Evolutionary conservation across 1,140 invertebrate genomes (phyloP).

Genomic region (Agrypnia vestita): DNA sequence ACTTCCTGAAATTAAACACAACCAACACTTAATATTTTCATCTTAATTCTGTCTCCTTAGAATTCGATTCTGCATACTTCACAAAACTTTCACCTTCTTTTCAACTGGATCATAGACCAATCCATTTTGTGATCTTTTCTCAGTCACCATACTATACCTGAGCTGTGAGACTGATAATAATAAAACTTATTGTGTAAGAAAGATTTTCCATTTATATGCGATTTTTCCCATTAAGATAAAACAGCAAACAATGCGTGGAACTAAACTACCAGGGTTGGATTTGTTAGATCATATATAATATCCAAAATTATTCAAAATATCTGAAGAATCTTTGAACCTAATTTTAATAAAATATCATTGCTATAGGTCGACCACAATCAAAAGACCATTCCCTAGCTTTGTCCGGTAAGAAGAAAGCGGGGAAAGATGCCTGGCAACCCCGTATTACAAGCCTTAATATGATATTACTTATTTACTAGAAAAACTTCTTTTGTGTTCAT

Average conservation of each 20-base stretch:
- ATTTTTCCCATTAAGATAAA: slow-evolving; percentile 11
- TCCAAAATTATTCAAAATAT: no score
- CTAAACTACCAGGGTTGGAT: not conserved
- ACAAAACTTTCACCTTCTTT: slow-evolving; percentile 41
- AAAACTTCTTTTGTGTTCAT: no score
- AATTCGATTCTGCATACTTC: no score
- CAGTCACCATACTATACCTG: slow-evolving; percentile 6
- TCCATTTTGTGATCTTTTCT: slow-evolving; percentile 13
- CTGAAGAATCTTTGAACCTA: not conserved
- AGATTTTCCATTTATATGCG: not conserved
- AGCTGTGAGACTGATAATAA: not conserved
- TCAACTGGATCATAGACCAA: slow-evolving; percentile 37
- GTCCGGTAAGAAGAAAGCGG: no score
- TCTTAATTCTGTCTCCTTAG: not conserved
- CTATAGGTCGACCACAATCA: no score
- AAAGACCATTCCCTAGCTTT: no score
- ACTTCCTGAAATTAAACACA: slow-evolving; percentile 45
- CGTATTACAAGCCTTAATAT: no score
- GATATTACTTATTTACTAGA: no score
- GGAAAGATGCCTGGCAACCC: no score
- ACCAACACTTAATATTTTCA: slow-evolving; percentile 4
- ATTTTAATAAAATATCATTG: slow-evolving; percentile 10
- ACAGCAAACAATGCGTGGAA: not conserved
- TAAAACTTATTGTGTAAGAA: slow-evolving; percentile 2
- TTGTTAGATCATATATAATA: no score